Conservation (phyloP, 1,140 invertebrate genomes). For the Streblospio benedicti region DNA sequence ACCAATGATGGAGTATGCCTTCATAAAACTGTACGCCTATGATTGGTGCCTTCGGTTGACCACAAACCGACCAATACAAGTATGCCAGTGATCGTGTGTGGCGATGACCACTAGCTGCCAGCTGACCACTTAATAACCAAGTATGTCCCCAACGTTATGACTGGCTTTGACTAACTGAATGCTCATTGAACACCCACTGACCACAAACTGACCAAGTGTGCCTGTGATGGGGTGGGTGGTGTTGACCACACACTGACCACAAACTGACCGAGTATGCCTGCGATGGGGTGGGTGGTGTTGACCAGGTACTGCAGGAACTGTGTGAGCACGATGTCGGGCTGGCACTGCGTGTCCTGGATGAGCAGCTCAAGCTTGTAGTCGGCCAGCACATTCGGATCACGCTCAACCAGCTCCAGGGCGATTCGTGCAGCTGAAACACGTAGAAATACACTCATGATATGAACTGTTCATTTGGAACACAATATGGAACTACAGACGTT, state of each 20-base stretch:
- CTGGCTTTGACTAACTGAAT: too few relatives aligned
- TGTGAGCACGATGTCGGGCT: slow-evolving; percentile 67
- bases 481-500: too few relatives aligned
- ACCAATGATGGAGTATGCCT: too few relatives aligned
- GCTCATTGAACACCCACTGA: too few relatives aligned
- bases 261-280: slow-evolving; percentile 57
- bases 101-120: too few relatives aligned
- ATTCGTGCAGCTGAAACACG: slow-evolving; percentile 56
- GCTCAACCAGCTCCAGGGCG: slow-evolving; percentile 61
- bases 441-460: slow-evolving; percentile 12
- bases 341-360: slow-evolving; percentile 61
- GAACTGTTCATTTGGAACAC: too few relatives aligned
- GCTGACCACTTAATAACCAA: too few relatives aligned
- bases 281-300: slow-evolving; percentile 51
- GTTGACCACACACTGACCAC: slow-evolving; percentile 2
- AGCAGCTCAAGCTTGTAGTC: slow-evolving; percentile 58
- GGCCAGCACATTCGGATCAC: slow-evolving; percentile 53
- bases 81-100: too few relatives aligned
- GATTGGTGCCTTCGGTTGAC: too few relatives aligned
- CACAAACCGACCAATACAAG: too few relatives aligned
- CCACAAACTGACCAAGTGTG: neutral
- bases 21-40: too few relatives aligned
- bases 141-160: neutral
- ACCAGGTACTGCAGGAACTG: slow-evolving; percentile 67
- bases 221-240: neutral